Conservation (phyloP, 2,888 invertebrate species). For the Arctia plantaginis region DNA sequence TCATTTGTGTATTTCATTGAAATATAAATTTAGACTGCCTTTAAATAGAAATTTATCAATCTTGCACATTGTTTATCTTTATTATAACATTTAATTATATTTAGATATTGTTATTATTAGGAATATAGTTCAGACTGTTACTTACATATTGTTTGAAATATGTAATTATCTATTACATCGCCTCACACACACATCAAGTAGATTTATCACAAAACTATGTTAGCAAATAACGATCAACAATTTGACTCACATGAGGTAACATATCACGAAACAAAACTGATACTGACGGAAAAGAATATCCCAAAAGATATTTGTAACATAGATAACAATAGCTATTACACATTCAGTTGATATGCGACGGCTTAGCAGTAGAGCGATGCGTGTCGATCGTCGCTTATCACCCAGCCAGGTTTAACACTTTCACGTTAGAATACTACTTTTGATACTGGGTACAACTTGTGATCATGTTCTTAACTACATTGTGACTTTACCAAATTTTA, state of each 20-base stretch:
- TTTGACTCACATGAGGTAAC: slow-evolving; percentile 22
- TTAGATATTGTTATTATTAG: not conserved
- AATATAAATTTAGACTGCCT: not conserved
- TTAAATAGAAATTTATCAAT: not conserved
- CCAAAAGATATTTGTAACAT: slow-evolving; percentile 37
- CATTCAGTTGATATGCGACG: slow-evolving; percentile 25
- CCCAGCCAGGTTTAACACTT: slow-evolving; percentile 32
- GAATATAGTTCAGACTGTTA: not conserved
- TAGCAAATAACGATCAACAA: slow-evolving; percentile 20
- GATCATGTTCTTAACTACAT: not conserved
- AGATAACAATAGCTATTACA: slow-evolving; percentile 55
- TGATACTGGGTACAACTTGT: not conserved
- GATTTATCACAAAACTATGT: slow-evolving; percentile 31
- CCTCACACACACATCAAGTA: not conserved
- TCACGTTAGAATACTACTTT: slow-evolving; percentile 28
- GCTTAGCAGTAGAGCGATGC: slow-evolving; percentile 32
- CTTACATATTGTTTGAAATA: slow-evolving; percentile 3
- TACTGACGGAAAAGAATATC: slow-evolving; percentile 46
- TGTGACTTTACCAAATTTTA: not conserved
- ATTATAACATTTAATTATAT: not conserved
- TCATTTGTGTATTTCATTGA: not conserved
- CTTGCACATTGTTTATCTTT: not conserved
- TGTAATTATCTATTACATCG: not conserved
- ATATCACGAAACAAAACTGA: slow-evolving; percentile 21
- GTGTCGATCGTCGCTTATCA: slow-evolving; percentile 43